phyloP scores from a whole-genome alignment of 2,797 vertebrate species.

The Psittacula echo region DNA sequence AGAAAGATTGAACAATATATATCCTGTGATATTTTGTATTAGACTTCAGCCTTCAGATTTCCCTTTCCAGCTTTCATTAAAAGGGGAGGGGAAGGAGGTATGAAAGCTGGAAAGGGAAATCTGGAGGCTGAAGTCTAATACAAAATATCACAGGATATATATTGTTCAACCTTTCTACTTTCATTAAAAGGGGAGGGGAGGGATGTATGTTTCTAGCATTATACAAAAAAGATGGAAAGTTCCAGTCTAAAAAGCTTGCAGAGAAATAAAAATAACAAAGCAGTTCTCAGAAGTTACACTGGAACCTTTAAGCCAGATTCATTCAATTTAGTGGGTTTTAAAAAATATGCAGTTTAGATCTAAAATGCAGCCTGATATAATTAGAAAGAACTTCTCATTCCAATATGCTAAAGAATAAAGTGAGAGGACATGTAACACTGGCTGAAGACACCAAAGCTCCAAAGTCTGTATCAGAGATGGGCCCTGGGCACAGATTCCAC shows the following conservation, averaged over 20 bases:
- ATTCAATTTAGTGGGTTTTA: neutral
- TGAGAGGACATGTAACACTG: accelerated
- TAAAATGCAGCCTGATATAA: neutral
- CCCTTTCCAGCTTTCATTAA: neutral
- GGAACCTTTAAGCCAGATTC: neutral
- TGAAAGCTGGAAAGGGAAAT: neutral
- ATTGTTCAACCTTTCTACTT: neutral
- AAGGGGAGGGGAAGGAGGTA: too few relatives aligned
- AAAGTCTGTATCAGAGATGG: neutral
- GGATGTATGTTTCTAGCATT: neutral
- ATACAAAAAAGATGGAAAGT: neutral
- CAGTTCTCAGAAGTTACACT: neutral
- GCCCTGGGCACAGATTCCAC: neutral
- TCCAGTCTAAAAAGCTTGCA: neutral
- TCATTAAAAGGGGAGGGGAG: neutral
- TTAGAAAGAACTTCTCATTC: neutral
- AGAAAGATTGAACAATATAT: neutral
- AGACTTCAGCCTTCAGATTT: neutral
- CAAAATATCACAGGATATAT: neutral
- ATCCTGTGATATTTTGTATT: neutral
- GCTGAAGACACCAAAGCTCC: neutral
- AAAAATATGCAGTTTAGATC: neutral
- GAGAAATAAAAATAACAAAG: neutral
- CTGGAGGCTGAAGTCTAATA: neutral
- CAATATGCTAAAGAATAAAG: neutral